Percentiles rank a stretch among this genome's conserved stretches.
These are phyloP conservation scores for Tetragnatha montana DNA, from an alignment of 2,888 invertebrate species.

Conservation along the genomic window DNA sequence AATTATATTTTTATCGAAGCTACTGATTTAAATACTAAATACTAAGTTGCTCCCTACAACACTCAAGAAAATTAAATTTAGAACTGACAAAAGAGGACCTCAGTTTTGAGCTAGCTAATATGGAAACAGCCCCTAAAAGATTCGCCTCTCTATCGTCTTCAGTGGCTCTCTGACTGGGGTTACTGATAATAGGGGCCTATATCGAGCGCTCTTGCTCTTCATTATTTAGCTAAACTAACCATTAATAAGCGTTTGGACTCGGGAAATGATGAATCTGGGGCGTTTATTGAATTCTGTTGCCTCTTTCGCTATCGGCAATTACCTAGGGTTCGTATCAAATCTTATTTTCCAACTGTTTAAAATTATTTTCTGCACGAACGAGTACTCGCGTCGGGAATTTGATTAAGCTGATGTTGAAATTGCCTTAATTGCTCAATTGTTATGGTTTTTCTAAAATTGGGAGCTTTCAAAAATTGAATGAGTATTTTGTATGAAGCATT, in stretches of 20 bases:
- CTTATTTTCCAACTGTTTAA: slow-evolving; percentile 15
- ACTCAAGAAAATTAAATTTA: too few species aligned
- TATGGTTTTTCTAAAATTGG: background rate
- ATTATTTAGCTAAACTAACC: slow-evolving; percentile 41
- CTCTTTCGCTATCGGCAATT: slow-evolving; percentile 31
- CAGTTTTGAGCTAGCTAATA: background rate
- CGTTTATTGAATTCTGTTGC: slow-evolving; percentile 38
- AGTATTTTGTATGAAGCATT: background rate
- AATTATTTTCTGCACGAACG: background rate
- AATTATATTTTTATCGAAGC: too few species aligned
- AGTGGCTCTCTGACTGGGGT: slow-evolving; percentile 16
- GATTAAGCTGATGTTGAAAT: slow-evolving; percentile 1
- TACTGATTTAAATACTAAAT: too few species aligned
- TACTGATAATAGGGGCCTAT: slow-evolving; percentile 37
- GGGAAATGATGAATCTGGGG: slow-evolving; percentile 36
- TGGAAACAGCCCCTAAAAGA: background rate
- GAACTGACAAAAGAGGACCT: background rate
- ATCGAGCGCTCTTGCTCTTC: slow-evolving; percentile 27
- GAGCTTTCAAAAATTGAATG: background rate
- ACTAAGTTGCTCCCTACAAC: too few species aligned
- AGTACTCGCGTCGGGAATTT: background rate
- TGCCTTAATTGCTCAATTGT: background rate
- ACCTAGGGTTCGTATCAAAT: slow-evolving; percentile 12
- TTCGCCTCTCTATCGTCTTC: background rate
- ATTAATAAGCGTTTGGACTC: slow-evolving; percentile 14